Evolutionary conservation across 2,888 invertebrate species (phyloP).

Genomic region (Nemotelus pantherinus): DNA sequence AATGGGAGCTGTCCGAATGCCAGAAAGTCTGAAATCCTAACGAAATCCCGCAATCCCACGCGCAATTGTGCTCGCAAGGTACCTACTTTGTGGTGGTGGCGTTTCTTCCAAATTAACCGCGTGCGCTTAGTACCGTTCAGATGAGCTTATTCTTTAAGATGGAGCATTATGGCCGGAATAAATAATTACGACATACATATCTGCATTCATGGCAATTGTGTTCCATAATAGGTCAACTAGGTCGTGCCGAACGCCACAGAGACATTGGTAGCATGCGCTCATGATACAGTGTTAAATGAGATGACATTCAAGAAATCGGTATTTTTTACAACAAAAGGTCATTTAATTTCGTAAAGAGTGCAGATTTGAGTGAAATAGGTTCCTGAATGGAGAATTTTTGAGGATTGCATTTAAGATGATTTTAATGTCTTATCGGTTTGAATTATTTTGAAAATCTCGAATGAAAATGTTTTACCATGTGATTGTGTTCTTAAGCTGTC

Average conservation of each 20-base stretch:
- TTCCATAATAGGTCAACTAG: conserved; percentile 20
- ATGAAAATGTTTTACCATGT: too few relatives aligned
- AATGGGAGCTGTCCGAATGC: conserved; percentile 2
- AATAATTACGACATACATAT: not conserved
- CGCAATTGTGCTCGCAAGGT: too few relatives aligned
- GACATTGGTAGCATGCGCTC: not conserved
- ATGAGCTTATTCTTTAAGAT: conserved; percentile 23
- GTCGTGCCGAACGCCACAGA: conserved; percentile 3
- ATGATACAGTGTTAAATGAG: too few relatives aligned
- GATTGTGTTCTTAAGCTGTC: too few relatives aligned
- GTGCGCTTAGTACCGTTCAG: not conserved
- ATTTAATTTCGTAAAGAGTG: too few relatives aligned
- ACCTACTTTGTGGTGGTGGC: conserved; percentile 3
- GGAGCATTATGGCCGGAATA: conserved; percentile 9
- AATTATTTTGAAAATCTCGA: too few relatives aligned
- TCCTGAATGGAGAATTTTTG: too few relatives aligned
- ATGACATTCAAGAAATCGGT: too few relatives aligned
- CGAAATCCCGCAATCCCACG: not conserved
- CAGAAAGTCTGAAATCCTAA: conserved; percentile 20
- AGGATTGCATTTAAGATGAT: too few relatives aligned
- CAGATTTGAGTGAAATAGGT: too few relatives aligned
- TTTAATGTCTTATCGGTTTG: too few relatives aligned
- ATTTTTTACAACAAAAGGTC: too few relatives aligned
- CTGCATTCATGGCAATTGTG: conserved; percentile 15
- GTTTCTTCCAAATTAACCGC: conserved; percentile 5